Base-by-base conservation (phyloP, 2,888 invertebrate species). In the Dichetophora obliterata region DNA sequence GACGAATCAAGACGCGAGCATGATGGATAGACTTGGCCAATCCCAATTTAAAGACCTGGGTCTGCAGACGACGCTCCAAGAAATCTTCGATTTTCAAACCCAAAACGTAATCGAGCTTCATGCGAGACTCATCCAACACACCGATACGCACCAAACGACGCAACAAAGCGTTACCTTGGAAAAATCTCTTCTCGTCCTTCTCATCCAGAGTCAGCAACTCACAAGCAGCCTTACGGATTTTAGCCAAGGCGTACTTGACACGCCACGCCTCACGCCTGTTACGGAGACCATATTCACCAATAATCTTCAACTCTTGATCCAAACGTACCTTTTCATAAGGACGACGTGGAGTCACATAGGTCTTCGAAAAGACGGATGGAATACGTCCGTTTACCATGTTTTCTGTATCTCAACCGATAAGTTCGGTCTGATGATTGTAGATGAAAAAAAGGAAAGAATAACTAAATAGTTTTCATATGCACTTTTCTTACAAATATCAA, bases 71-170 rank as follows among this genome's bases (percentile, higher is more conserved):
- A 81, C 99, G 94, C 91, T 99, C 99, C 92, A 99, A 94, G 92
- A 99, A 99, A 92, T 99, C 99, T 91, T 99, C 99, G 85, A 98
- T 96, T 91, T 98, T 97, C 85, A 99, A 92, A 91, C 99, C 99
- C 88, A 99, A 93, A 83, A 99, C 99, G 87, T 99, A 99, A 99
- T 99, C 99, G 86, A 99, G 97, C 91, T 99, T 99, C 99, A 99
- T 99, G 87, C 97, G 94, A 84, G 94, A 93, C 90, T 99, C 99
- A 85, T 98, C 98, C 89, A 99, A 91, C 80, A 99, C 99, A 85
- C 99, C 99, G 84, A 99, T 98, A 84, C 98, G 94, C 77, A 99
- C 99, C 85, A 99, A 91, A 90, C 99, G 96, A 91, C 99, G 95
- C 85, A 99, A 92, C 75, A 99, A 92, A 16, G 99, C 99, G 90